Evolutionary conservation across 2,797 vertebrate species (phyloP), one percentile per base, ranked within the genome.

Genomic region (Anguilla obscura): DNA sequence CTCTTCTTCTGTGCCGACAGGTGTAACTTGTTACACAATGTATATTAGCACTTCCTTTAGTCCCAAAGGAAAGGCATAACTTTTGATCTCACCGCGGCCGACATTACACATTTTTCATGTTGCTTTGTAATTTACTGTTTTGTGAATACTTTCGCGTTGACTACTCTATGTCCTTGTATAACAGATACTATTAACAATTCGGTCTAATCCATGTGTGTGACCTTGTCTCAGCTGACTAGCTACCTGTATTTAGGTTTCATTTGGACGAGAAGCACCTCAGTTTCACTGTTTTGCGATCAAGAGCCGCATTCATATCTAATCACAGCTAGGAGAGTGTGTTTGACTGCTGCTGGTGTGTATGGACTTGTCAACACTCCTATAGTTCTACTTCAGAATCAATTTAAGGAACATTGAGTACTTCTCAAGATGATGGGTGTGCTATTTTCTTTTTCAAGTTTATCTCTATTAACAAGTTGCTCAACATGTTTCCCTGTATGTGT

Each of bases 181-280:
- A 21, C 18, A 45, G 3, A 21, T 21, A 79, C 33, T 21, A 45
- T 24, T n/a, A 7, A 82, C 2, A 12, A n/a, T 24, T 21, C 5
- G 2, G 40, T 50, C 8, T 18, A 82, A n/a, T 82, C 79, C 6
- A 50, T 82, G 40, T 12, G 40, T 3, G 12, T 80, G 40, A 24
- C 40, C 36, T 50, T 82, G 7, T 50, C 24, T 86, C 40, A 6
- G 24, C 18, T 50, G 2, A 40, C 63, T 40, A 54, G 63, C 7
- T 45, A 36, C 60, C 63, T 36, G 48, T 60, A 76, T 14, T 85
- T 74, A 40, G 16, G 27, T 45, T 45, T 48, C 56, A 76, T 52
- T n/a, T 88, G 63, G 87, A 76, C 76, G 69, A 88, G 56, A 56
- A 4, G 6, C 79, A 82, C 5, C n/a, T 48, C 1, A 48, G 79